Evolutionary conservation across 2,113 vertebrate species (phyloP), one percentile per base, ranked within the genome.

Genomic region (Myotis yumanensis): DNA sequence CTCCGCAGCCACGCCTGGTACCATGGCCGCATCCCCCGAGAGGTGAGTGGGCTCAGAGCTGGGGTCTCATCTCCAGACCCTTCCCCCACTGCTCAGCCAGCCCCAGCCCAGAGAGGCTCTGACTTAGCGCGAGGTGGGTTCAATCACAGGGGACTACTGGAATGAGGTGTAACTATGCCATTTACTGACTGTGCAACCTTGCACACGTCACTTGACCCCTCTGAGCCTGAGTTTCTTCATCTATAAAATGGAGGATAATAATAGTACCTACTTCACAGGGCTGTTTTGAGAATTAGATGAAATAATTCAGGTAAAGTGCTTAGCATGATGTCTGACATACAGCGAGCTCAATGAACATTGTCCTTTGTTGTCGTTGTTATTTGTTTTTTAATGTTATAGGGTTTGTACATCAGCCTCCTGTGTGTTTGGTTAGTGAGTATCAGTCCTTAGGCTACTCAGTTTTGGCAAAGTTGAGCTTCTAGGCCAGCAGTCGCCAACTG

Each of bases 1-100:
- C 98, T 99, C 96, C 98, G 99, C 97, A 99, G 99, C 98, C 99
- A 99, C 0, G 99, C 99, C 96, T 99, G 99, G 99, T 99, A 99
- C 98, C 99, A 99, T 0, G 99, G 99, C 89, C 99, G 99, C 97
- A 99, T 99, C 90, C 99, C 99, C 51, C 98, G 99, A 20, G 99
- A 99, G 99, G 99, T 99, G 97, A 98, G 97, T 2, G 12, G 52
- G 12, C 15, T 25, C 84, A 0, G 7, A 57, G 46, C 22, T 16
- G 54, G 79, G 35, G 25, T 11, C 79, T 20, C 17, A 9, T 32
- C 25, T 12, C 66, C 4, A 37, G 18, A 48, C 12, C 4, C 89
- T 92, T 71, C 15, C 3, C n/a, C 32, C 11, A 1, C 71, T 1
- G 0, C 28, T 71, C 0, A 1, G 76, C 81, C 35, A 79, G 52